Base-by-base conservation (phyloP, 1,140 invertebrate species). In the Goniozus legneri region DNA sequence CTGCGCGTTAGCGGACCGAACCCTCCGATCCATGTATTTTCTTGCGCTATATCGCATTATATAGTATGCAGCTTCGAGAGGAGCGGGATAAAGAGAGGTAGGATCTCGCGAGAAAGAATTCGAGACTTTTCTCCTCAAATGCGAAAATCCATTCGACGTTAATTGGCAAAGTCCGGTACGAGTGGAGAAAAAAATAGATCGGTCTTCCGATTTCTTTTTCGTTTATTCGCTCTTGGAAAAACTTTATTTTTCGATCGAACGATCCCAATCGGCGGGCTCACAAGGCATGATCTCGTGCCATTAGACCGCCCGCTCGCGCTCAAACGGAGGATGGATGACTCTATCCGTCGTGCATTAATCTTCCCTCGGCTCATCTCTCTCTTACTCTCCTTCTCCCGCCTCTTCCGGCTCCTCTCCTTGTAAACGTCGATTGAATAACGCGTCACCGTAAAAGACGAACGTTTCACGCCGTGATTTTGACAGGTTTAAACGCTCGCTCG, bases 311-410 rank as follows among this genome's bases (percentile, higher is more conserved):
- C 44, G 59, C 46, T 52, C 42, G 35, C 45, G 39, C 46, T 55
- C 24, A 27, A 10, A 34, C 44, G 31, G 10, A 22, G 42, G 54
- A 65, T 57, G 52, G 54, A 62, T 64, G 54, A 55, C 59, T 64
- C 50, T 60, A 64, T 64, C 54, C 53, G 54, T 62, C 46, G 41
- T 33, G 42, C 61, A 65, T 65, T 65, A 64, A 65, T 65, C 59
- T 62, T 64, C 49, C 31, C n/a, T n/a, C 48, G 40, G 41, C 43
- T 62, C 54, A 60, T 57, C 49, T 36, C 22, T 44, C 32, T 19
- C 10, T 40, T 37, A 39, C 37, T 18, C 39, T 27, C 30, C 59
- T 62, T 62, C 47, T 35, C 39, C 32, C 50, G 37, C 36, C 43
- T 62, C 54, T 56, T 57, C 46, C 50, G 18, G 13, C 16, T 8